Conservation (phyloP, 2,797 vertebrate genomes). For the Gambusia yucatana region DNA sequence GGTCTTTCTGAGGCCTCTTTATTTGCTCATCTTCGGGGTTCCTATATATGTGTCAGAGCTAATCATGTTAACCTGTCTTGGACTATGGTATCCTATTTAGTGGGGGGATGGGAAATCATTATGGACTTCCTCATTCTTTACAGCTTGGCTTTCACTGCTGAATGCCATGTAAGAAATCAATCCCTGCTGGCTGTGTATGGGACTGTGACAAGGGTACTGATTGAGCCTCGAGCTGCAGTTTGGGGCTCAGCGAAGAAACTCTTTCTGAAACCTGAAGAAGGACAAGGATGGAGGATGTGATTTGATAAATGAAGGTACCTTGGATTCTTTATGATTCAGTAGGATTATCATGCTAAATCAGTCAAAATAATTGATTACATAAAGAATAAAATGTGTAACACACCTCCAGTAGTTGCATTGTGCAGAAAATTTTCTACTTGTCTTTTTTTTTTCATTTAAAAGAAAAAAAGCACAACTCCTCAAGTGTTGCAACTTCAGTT, state of each 20-base stretch:
- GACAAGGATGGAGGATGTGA: slow-evolving; percentile 18
- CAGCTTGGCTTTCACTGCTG: slow-evolving; percentile 50
- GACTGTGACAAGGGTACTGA: slow-evolving; percentile 49
- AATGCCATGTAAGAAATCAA: slow-evolving; percentile 58
- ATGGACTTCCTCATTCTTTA: slow-evolving; percentile 58
- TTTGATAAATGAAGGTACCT: slow-evolving; percentile 12
- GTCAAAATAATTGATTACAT: neutral
- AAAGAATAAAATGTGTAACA: neutral
- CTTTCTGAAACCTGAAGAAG: slow-evolving; percentile 52
- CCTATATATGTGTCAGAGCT: slow-evolving; percentile 20
- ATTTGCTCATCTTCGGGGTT: slow-evolving; percentile 1
- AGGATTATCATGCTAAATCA: neutral
- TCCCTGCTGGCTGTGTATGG: slow-evolving; percentile 38
- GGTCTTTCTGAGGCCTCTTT: slow-evolving; percentile 45
- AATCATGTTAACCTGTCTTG: slow-evolving; percentile 35
- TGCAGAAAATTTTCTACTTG: neutral
- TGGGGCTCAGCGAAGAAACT: neutral
- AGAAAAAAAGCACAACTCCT: neutral
- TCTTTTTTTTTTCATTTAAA: neutral
- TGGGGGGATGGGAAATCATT: slow-evolving; percentile 19
- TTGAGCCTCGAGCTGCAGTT: slow-evolving; percentile 37
- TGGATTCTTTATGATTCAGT: neutral
- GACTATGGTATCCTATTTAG: slow-evolving; percentile 35
- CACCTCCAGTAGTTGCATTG: neutral
- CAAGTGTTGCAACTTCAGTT: neutral